These are phyloP conservation scores for Macropus fuliginosus DNA, from an alignment of 2,797 vertebrate genomes.

Conservation along the genomic window DNA sequence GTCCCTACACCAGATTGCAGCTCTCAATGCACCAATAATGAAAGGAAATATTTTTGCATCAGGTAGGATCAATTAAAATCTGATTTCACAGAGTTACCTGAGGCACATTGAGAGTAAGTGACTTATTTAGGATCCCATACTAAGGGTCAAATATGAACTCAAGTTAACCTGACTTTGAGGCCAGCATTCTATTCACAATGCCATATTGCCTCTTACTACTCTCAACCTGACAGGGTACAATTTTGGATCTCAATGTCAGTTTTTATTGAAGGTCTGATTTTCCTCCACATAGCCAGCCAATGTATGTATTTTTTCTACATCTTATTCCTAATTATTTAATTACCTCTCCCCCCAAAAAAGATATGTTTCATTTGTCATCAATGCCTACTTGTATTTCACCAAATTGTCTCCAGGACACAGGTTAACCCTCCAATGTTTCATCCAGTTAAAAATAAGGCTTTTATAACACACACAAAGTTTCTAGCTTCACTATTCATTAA, in stretches of 20 bases:
- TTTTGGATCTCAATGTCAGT: not conserved
- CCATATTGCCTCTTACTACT: not conserved
- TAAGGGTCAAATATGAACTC: not conserved
- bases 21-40: not conserved
- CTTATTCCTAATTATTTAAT: not conserved
- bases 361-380: constrained; percentile 24
- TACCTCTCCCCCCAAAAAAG: constrained; percentile 19
- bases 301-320: constrained; percentile 24
- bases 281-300: not conserved
- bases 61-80: not conserved
- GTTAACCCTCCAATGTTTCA: not conserved
- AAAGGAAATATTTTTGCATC: not conserved
- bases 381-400: not conserved
- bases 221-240: not conserved
- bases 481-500: constrained; percentile 32
- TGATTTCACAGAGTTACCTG: not conserved
- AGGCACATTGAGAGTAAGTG: not conserved
- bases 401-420: constrained; percentile 19
- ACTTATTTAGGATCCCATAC: not conserved
- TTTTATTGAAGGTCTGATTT: constrained; percentile 33
- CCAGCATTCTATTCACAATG: not conserved
- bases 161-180: not conserved
- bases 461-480: not conserved
- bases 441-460: constrained; percentile 10
- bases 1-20: not conserved